Conservation (phyloP, 2,113 vertebrate genomes). For the Hippocampus zosterae region DNA sequence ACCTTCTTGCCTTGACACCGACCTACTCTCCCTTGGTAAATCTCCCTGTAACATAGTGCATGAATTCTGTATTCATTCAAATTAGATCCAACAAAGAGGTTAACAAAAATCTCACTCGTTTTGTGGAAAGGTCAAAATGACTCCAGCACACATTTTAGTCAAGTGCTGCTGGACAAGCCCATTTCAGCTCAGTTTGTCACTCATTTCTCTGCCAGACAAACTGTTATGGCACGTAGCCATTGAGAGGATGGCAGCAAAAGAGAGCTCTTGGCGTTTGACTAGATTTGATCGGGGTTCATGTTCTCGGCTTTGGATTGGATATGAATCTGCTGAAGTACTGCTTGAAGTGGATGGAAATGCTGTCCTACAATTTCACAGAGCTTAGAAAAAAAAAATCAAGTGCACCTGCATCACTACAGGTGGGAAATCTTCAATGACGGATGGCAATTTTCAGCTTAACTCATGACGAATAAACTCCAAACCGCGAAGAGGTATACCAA, state of each 20-base stretch:
- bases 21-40: not conserved
- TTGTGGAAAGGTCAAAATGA: slow-evolving; percentile 33
- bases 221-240: slow-evolving; percentile 25
- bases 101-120: slow-evolving; percentile 17
- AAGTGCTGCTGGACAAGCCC: slow-evolving; percentile 41
- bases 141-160: slow-evolving; percentile 35
- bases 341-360: not conserved
- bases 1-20: not conserved
- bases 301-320: not conserved
- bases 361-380: not conserved
- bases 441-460: too few species aligned
- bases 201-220: slow-evolving; percentile 30
- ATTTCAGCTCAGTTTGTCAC: slow-evolving; percentile 46
- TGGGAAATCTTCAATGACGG: too few species aligned
- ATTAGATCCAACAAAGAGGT: slow-evolving; percentile 4
- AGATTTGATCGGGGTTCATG: slow-evolving; percentile 5
- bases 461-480: too few species aligned
- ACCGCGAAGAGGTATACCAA: too few species aligned
- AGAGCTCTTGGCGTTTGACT: slow-evolving; percentile 14
- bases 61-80: not conserved
- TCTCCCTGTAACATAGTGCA: not conserved
- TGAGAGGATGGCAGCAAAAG: slow-evolving; percentile 11
- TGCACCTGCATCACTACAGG: not conserved
- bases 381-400: not conserved
- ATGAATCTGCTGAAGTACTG: not conserved